Conservation (phyloP, 2,888 invertebrate genomes). For the Sphaerophoria taeniata region DNA sequence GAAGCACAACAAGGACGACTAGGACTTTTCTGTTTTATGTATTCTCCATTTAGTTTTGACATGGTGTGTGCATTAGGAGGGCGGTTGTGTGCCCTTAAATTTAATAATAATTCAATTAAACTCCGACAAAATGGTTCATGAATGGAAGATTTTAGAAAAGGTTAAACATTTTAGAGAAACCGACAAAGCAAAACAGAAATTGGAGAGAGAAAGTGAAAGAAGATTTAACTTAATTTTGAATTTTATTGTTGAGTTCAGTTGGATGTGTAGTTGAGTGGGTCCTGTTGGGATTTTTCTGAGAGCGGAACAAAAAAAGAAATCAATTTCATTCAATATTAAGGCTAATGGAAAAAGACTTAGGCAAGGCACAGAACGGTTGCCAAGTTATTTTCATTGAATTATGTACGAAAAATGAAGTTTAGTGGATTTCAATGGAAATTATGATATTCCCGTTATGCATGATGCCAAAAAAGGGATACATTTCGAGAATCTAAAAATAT, state of each 20-base stretch:
- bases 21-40: neutral
- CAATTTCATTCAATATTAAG: conserved; percentile 26
- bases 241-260: neutral
- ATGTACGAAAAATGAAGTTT: neutral
- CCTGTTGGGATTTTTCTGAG: neutral
- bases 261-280: neutral
- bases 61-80: neutral
- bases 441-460: neutral
- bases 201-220: neutral
- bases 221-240: conserved; percentile 15
- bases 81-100: conserved; percentile 11
- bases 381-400: conserved; percentile 16
- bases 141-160: conserved; percentile 11
- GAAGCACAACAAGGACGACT: neutral
- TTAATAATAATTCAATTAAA: conserved; percentile 40
- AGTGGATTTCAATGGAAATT: conserved; percentile 12
- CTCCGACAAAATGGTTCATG: conserved; percentile 18
- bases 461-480: neutral
- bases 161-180: conserved; percentile 17
- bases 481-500: neutral
- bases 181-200: too few relatives aligned
- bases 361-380: conserved; percentile 10
- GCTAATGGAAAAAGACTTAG: conserved; percentile 17
- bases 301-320: conserved; percentile 7
- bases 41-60: neutral